These are phyloP conservation scores for Heterohyrax brucei DNA, from an alignment of 2,797 vertebrate species.

Conservation along the genomic window DNA sequence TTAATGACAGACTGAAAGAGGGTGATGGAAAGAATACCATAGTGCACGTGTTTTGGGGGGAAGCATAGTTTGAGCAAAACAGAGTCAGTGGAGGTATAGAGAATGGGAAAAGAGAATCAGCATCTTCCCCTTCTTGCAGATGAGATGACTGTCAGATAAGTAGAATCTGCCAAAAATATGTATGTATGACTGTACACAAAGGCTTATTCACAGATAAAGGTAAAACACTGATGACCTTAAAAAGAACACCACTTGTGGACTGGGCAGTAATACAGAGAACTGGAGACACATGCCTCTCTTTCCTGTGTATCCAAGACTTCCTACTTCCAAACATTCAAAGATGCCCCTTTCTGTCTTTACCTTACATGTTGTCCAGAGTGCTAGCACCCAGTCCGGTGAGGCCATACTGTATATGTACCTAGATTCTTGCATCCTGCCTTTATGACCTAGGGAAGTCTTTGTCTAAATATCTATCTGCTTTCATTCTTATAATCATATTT, in stretches of 20 bases:
- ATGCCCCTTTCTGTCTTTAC: background rate
- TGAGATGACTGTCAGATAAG: background rate
- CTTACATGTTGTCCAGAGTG: background rate
- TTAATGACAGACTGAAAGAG: slow-evolving; percentile 19
- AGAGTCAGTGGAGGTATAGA: background rate
- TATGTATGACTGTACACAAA: background rate
- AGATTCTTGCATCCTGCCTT: background rate
- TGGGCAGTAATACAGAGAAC: background rate
- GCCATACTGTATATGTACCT: accelerated
- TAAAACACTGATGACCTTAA: background rate
- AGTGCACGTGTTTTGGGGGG: background rate
- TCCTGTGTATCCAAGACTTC: background rate
- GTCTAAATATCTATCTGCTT: background rate
- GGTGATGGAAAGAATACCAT: background rate
- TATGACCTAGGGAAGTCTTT: background rate
- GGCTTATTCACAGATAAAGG: background rate
- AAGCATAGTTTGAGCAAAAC: slow-evolving; percentile 27
- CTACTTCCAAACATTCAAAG: background rate
- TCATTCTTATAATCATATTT: background rate
- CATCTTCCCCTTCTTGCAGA: background rate
- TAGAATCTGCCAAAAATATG: background rate
- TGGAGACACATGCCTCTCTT: background rate
- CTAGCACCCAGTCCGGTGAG: too few relatives aligned
- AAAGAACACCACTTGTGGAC: background rate
- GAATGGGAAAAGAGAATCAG: background rate